A percentile compares a stretch with the other conserved stretches of the same genome.
These are phyloP conservation scores for Dryocosmus kuriphilus DNA, from an alignment of 2,888 invertebrate species.

Conservation along the genomic window DNA sequence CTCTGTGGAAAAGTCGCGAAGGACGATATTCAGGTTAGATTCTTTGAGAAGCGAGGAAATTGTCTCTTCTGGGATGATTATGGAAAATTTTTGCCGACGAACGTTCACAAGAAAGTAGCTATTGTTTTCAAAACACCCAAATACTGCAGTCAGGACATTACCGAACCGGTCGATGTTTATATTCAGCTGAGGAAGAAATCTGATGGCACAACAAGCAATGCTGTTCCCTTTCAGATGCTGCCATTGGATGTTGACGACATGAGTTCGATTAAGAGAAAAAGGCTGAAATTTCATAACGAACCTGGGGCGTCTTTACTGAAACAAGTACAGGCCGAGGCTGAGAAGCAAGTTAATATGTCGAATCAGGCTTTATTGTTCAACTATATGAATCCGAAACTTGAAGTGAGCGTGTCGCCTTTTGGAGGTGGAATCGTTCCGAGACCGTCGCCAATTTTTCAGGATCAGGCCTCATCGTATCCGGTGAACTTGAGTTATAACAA, in stretches of 20 bases:
- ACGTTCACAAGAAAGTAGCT: slow-evolving; percentile 79
- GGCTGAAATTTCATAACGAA: slow-evolving; percentile 77
- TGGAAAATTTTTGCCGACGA: slow-evolving; percentile 80
- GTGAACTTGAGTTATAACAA: not conserved
- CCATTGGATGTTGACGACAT: slow-evolving; percentile 68
- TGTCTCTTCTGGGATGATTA: slow-evolving; percentile 79
- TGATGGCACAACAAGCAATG: slow-evolving; percentile 78
- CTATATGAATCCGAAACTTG: not conserved
- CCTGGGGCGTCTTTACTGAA: slow-evolving; percentile 77
- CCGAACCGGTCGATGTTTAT: slow-evolving; percentile 73
- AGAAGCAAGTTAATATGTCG: slow-evolving; percentile 63
- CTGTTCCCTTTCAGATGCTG: slow-evolving; percentile 79
- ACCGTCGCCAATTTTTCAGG: not conserved
- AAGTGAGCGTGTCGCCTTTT: not conserved
- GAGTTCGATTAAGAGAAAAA: slow-evolving; percentile 81
- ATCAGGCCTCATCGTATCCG: not conserved
- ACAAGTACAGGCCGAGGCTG: slow-evolving; percentile 78
- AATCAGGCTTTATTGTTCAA: slow-evolving; percentile 7
- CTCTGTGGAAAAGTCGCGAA: slow-evolving; percentile 79
- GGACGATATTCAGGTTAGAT: slow-evolving; percentile 81
- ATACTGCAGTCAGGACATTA: slow-evolving; percentile 72
- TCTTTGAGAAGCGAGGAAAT: slow-evolving; percentile 79
- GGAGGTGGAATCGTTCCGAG: not conserved
- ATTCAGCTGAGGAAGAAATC: slow-evolving; percentile 79
- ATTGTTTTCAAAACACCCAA: slow-evolving; percentile 74